Conservation (phyloP, 2,113 vertebrate species). For the Lycocorax pyrrhopterus region DNA sequence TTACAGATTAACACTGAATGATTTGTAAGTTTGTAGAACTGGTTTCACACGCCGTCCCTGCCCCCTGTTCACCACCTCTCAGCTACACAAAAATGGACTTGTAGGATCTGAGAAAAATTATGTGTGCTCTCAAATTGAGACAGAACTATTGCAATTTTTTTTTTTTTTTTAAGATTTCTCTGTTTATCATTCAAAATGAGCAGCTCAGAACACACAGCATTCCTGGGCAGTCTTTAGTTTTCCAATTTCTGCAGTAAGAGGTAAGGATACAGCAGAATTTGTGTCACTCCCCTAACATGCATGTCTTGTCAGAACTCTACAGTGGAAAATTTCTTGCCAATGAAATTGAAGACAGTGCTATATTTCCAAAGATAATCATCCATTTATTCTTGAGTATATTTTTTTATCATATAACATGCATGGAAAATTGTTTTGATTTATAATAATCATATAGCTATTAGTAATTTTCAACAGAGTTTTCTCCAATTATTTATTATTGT, state of each 20-base stretch:
- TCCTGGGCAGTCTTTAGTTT: not conserved
- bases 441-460: not conserved
- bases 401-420: not conserved
- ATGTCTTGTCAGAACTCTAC: not conserved
- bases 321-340: not conserved
- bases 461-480: not conserved
- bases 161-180: not conserved
- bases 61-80: not conserved
- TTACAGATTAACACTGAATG: not conserved
- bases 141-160: not conserved
- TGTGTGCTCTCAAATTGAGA: not conserved
- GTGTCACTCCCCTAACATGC: not conserved
- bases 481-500: not conserved
- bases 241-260: not conserved
- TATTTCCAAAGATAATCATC: not conserved
- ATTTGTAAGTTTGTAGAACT: not conserved
- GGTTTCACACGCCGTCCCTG: not conserved
- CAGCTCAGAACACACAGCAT: not conserved
- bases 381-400: not conserved
- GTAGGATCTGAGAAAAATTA: not conserved
- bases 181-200: not conserved
- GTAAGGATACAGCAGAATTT: not conserved
- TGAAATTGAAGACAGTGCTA: not conserved
- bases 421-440: not conserved
- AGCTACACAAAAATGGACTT: not conserved